phyloP scores from a whole-genome alignment of 2,797 vertebrate genomes.

The Tauraco hartlaubi region DNA sequence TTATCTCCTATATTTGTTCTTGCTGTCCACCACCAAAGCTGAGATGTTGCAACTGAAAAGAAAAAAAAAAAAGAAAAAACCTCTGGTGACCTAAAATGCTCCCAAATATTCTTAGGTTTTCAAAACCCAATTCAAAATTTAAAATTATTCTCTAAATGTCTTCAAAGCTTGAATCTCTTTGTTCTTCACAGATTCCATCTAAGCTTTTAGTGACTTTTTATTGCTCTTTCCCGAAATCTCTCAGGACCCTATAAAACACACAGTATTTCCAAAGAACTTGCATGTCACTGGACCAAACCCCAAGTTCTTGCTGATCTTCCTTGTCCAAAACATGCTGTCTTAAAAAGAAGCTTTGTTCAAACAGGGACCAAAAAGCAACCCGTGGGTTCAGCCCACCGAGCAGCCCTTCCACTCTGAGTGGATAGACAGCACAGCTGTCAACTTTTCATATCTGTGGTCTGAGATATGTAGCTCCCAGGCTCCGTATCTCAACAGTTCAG shows the following conservation, averaged over 20 bases:
- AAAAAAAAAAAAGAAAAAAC: fast-evolving
- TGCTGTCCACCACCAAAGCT: background rate
- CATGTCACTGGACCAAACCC: background rate
- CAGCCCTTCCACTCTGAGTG: background rate
- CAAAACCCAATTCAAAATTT: background rate
- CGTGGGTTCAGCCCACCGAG: fast-evolving
- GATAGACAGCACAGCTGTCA: background rate
- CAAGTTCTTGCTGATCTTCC: background rate
- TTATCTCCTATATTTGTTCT: background rate
- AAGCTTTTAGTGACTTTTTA: background rate
- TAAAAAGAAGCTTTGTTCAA: background rate
- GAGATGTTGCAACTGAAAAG: background rate
- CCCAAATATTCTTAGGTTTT: background rate
- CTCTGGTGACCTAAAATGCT: background rate
- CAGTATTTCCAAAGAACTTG: background rate
- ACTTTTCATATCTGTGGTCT: background rate
- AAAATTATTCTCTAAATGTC: background rate
- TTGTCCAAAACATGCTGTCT: background rate
- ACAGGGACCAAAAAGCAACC: background rate
- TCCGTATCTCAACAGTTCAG: background rate
- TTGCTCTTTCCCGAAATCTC: background rate
- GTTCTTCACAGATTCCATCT: background rate
- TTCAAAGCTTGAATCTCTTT: background rate
- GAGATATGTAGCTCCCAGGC: background rate
- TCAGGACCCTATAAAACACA: background rate